Evolutionary conservation across 2,888 invertebrate species (phyloP), one percentile per base, ranked within the genome.

Genomic region (Mamestra brassicae): DNA sequence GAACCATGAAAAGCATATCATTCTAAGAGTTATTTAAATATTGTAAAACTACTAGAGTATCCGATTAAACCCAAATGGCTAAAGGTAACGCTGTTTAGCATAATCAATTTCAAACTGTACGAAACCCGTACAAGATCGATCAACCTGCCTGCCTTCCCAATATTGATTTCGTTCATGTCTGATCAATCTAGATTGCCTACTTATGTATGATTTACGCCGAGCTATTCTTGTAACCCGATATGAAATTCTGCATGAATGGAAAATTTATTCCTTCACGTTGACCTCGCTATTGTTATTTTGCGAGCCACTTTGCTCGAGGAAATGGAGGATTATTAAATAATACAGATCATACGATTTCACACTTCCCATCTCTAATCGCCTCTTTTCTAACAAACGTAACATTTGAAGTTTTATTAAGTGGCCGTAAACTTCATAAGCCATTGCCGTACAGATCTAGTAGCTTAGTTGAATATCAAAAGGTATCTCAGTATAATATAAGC

Each of bases 401-500:
- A 79, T 83, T 79, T 76, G 42, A 83, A 76, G 63, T 79, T 67
- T 71, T 72, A 78, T 57, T 71, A 83, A 76, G 85, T 62, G 79
- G 79, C 79, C 60, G 72, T 85, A 83, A 83, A 85, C 65, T 73
- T 84, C 68, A 62, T 71, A 85, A 83, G 74, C 74, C 61, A 80
- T 74, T 62, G 65, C 71, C 80, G 80, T 87, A 87, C 85, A 87
- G 68, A 65, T 85, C 85, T 78, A 76, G 83, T 85, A 87, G 85
- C 85, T 85, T 82, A 83, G 85, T 83, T 78, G 77, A 87, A 87
- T 86, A 85, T 87, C 77, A 79, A 80, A 83, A 81, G 83, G 79
- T 86, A 89, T 90, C 87, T 26, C 85, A 84, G 85, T 89, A 84
- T 83, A 89, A 89, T 89, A 89, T 88, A 89, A 91, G 89, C 86